A percentile compares a stretch with the other conserved stretches of the same genome.
Evolutionary conservation across 2,113 vertebrate species (phyloP).

Genomic region (Tychaedon coryphoeus): DNA sequence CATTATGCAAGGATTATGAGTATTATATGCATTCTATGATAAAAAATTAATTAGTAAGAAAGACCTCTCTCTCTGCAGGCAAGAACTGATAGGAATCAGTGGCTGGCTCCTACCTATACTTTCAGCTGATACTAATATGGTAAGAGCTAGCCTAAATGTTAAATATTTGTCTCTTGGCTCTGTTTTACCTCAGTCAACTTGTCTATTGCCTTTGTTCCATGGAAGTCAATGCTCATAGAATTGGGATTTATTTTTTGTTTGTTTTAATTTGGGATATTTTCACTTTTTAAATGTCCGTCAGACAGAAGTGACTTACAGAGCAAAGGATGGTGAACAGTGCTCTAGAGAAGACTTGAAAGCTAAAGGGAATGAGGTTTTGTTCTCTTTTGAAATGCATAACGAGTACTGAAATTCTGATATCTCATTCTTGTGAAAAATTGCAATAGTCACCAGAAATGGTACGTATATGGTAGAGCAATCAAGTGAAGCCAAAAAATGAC

Average conservation of each 20-base stretch:
- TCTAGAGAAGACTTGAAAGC: not conserved
- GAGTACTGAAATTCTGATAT: not conserved
- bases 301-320: not conserved
- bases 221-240: not conserved
- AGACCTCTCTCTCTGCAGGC: not conserved
- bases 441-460: constrained; percentile 13
- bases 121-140: not conserved
- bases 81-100: not conserved
- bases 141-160: not conserved
- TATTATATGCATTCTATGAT: not conserved
- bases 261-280: not conserved
- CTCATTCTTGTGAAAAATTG: constrained; percentile 7
- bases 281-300: not conserved
- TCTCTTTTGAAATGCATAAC: not conserved
- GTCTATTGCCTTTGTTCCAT: not conserved
- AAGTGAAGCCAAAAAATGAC: constrained; percentile 24
- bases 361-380: not conserved
- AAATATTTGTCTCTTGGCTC: not conserved
- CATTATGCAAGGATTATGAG: not conserved
- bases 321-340: not conserved
- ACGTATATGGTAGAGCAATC: not conserved
- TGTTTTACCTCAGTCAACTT: not conserved
- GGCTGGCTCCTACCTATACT: not conserved
- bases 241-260: not conserved
- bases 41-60: not conserved